Evolutionary conservation across 2,888 invertebrate genomes (phyloP).

Genomic region (Ceriagrion tenellum): DNA sequence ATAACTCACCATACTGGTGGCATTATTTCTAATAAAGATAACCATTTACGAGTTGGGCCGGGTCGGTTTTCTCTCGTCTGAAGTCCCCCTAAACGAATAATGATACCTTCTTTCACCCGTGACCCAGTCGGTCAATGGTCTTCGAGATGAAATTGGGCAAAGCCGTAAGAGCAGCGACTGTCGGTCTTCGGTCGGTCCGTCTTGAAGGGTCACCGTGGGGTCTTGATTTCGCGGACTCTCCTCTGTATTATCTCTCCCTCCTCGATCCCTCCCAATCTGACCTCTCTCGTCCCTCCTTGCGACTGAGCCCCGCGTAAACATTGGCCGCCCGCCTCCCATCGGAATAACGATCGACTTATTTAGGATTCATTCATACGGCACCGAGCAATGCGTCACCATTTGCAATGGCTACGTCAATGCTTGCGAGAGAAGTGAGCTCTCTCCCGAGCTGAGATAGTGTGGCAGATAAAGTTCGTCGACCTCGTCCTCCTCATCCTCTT

Average conservation of each 20-base stretch:
- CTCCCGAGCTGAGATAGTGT: background rate
- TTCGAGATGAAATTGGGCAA: background rate
- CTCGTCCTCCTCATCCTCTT: background rate
- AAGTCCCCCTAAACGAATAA: background rate
- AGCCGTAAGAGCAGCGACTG: background rate
- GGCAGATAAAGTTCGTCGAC: background rate
- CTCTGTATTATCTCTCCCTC: background rate
- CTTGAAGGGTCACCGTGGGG: background rate
- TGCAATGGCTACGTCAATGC: background rate
- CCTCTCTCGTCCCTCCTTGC: background rate
- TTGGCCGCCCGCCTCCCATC: background rate
- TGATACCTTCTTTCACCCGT: background rate
- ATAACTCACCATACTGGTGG: too few species aligned
- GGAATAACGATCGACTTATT: background rate
- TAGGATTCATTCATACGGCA: slow-evolving; percentile 15
- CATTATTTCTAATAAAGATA: background rate
- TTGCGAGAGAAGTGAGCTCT: background rate
- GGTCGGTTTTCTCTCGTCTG: background rate
- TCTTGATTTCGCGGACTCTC: background rate
- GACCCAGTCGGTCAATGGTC: background rate
- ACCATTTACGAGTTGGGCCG: background rate
- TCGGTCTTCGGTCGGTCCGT: background rate
- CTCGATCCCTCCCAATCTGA: background rate
- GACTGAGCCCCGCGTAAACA: background rate
- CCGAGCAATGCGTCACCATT: slow-evolving; percentile 22